These are phyloP conservation scores for Clytia hemisphaerica DNA, from an alignment of 30 jellyfish, hydroid and myxozoan species.

Conservation along the genomic window DNA sequence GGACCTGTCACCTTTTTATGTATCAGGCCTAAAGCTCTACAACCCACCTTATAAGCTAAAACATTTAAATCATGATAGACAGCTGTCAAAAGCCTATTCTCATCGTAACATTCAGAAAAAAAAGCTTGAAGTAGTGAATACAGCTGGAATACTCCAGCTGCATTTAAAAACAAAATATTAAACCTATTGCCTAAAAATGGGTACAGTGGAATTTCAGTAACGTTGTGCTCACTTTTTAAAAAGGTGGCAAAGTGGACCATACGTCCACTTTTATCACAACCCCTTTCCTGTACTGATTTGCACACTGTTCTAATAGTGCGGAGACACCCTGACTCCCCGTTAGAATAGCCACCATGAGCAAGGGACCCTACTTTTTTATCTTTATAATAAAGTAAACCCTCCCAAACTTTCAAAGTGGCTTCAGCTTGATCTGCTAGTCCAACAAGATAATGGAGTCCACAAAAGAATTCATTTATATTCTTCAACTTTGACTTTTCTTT, in stretches of 20 bases:
- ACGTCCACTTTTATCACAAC: conserved; percentile 35
- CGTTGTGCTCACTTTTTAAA: neutral
- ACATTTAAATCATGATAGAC: conserved; percentile 15
- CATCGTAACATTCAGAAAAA: neutral
- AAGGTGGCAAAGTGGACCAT: conserved; percentile 30
- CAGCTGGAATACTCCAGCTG: neutral
- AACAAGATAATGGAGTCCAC: conserved; percentile 42
- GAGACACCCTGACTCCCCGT: conserved; percentile 31
- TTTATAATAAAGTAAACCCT: conserved; percentile 19
- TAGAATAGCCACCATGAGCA: conserved; percentile 31
- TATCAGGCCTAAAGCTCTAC: conserved; percentile 14
- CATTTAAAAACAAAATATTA: conserved; percentile 21
- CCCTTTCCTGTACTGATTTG: conserved; percentile 38
- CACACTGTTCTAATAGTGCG: conserved; percentile 18
- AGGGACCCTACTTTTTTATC: conserved; percentile 25
- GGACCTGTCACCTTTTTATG: conserved; percentile 26
- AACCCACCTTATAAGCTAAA: neutral
- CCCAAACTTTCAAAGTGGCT: conserved; percentile 30
- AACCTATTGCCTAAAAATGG: conserved; percentile 34
- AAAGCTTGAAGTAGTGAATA: neutral
- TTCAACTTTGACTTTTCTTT: neutral
- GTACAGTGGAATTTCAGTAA: conserved; percentile 15
- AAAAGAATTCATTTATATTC: conserved; percentile 17
- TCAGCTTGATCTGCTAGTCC: conserved; percentile 47
- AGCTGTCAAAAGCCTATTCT: conserved; percentile 18